A percentile compares a stretch with the other conserved stretches of the same genome.
Conservation (phyloP, 1,140 invertebrate species). For the Drosophila ananassae region DNA sequence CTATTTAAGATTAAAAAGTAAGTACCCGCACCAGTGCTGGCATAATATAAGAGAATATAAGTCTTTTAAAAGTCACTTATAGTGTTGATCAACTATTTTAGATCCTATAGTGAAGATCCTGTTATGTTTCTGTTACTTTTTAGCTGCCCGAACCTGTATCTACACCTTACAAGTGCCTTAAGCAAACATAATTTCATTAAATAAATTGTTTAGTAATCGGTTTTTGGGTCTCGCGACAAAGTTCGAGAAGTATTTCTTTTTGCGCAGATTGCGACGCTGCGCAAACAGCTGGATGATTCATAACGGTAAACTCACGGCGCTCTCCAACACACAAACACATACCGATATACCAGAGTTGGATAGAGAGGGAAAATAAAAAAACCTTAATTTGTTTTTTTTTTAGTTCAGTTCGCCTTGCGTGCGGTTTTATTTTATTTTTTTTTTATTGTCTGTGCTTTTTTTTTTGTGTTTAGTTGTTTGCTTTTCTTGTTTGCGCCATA, state of each 20-base stretch:
- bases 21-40: too few relatives aligned
- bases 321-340: conserved; percentile 4
- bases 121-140: too few relatives aligned
- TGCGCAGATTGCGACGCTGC: conserved; percentile 68
- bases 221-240: conserved; percentile 43
- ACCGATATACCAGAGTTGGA: conserved; percentile 11
- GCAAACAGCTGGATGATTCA: conserved; percentile 75
- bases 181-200: conserved; percentile 49
- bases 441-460: conserved; percentile 29
- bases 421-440: conserved; percentile 31
- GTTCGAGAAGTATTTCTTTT: conserved; percentile 52
- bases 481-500: conserved; percentile 46
- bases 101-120: neutral
- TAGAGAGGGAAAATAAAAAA: conserved; percentile 22
- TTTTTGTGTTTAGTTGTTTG: conserved; percentile 55
- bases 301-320: conserved; percentile 60
- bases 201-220: conserved; percentile 57
- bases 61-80: too few relatives aligned
- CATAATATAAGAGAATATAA: too few relatives aligned
- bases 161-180: conserved; percentile 3
- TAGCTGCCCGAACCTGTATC: neutral
- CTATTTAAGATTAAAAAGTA: neutral
- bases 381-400: conserved; percentile 48
- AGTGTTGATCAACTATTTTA: neutral
- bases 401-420: conserved; percentile 46